phyloP scores from a whole-genome alignment of 2,888 invertebrate genomes.

The Drosophila acutilabella region DNA sequence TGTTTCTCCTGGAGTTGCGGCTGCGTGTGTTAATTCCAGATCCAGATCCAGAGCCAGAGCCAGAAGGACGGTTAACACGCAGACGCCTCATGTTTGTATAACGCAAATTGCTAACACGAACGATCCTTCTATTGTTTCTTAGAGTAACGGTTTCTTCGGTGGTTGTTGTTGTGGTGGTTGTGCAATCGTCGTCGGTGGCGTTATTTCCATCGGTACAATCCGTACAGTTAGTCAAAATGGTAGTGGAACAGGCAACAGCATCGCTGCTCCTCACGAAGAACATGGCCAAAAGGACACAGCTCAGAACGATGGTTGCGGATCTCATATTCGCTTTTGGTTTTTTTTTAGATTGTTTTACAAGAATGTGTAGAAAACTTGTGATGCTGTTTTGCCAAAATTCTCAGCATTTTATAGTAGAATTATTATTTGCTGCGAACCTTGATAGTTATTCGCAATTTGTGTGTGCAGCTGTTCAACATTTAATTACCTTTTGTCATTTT shows the following conservation, averaged over 20 bases:
- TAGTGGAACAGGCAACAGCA: constrained; percentile 34
- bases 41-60: not conserved
- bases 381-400: constrained; percentile 6
- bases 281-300: constrained; percentile 26
- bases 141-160: constrained; percentile 5
- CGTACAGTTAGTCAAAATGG: constrained; percentile 29
- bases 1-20: not conserved
- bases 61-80: constrained; percentile 11
- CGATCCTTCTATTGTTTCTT: not conserved
- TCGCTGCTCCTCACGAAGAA: constrained; percentile 24
- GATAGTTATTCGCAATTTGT: constrained; percentile 10
- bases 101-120: constrained; percentile 11
- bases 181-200: constrained; percentile 15
- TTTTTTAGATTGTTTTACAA: constrained; percentile 1
- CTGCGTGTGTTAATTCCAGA: not conserved
- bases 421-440: constrained; percentile 8
- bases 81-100: constrained; percentile 21
- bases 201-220: constrained; percentile 25
- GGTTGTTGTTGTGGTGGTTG: constrained; percentile 38
- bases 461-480: constrained; percentile 25
- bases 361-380: constrained; percentile 8
- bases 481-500: not conserved
- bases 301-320: constrained; percentile 20
- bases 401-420: constrained; percentile 13
- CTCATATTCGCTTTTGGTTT: constrained; percentile 22